Percentiles rank a stretch among this genome's conserved stretches.
phyloP scores from a whole-genome alignment of 2,888 invertebrate genomes.

The Scaptomyza tumidula region DNA sequence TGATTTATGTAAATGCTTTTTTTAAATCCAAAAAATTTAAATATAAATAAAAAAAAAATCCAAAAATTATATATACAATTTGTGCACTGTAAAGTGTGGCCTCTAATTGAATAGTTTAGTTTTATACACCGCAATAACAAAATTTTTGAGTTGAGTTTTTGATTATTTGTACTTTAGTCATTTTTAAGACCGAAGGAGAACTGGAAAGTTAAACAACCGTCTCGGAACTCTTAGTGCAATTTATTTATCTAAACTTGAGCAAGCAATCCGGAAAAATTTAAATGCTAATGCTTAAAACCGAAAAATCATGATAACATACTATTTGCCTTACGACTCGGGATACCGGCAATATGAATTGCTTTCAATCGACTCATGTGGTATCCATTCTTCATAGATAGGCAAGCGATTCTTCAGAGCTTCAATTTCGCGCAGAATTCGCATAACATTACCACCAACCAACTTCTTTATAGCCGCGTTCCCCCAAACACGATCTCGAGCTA shows the following conservation, averaged over 20 bases:
- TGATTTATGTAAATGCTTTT: constrained; percentile 36
- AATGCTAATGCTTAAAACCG: background rate
- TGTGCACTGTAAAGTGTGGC: background rate
- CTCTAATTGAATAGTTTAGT: too few species aligned
- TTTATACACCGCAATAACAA: too few species aligned
- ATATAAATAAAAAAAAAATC: background rate
- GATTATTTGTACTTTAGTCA: background rate
- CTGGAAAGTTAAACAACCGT: background rate
- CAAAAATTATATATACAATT: background rate
- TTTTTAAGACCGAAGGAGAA: background rate
- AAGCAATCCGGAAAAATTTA: constrained; percentile 20
- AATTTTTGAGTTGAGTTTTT: background rate
- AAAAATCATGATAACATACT: background rate
- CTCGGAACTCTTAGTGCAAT: constrained; percentile 8
- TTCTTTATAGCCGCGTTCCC: constrained; percentile 87
- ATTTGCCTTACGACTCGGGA: constrained; percentile 83
- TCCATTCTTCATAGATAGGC: constrained; percentile 86
- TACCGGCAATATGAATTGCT: constrained; percentile 86
- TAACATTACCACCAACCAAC: constrained; percentile 86
- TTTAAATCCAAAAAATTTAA: constrained; percentile 11
- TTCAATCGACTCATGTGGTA: constrained; percentile 85
- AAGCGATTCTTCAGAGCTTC: constrained; percentile 84
- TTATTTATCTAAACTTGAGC: constrained; percentile 39
- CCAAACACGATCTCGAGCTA: constrained; percentile 87
- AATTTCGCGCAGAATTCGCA: constrained; percentile 86